phyloP scores from a whole-genome alignment of 2,888 invertebrate genomes.

The Pollenia angustigena region DNA sequence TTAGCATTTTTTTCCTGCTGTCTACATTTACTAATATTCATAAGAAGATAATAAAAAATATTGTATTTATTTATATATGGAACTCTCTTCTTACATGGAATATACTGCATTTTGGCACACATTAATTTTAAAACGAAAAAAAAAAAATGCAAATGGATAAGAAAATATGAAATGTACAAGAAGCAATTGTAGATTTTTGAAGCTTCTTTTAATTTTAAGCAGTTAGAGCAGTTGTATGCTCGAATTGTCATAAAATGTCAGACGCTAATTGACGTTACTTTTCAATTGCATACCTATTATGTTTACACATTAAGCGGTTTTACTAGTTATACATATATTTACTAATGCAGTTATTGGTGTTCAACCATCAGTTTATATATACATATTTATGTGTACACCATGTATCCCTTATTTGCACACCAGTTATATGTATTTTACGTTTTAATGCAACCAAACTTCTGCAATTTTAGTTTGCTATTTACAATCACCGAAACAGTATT shows the following conservation, averaged over 20 bases:
- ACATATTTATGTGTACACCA: too few species aligned
- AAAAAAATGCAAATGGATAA: slow-evolving; percentile 8
- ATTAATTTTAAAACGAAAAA: slow-evolving; percentile 12
- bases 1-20: not conserved
- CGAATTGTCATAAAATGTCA: slow-evolving; percentile 72
- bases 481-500: too few species aligned
- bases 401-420: too few species aligned
- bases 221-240: slow-evolving; percentile 37
- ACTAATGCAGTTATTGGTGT: not conserved
- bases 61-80: slow-evolving; percentile 20
- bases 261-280: slow-evolving; percentile 72
- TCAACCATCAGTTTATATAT: too few species aligned
- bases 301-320: not conserved
- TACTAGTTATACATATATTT: not conserved
- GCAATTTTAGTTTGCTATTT: too few species aligned
- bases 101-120: slow-evolving; percentile 37
- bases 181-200: not conserved
- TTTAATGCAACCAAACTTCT: too few species aligned
- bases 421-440: too few species aligned
- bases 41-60: slow-evolving; percentile 52
- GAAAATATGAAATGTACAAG: slow-evolving; percentile 27
- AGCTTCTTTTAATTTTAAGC: not conserved
- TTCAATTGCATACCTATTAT: slow-evolving; percentile 10
- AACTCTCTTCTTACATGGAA: not conserved
- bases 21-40: slow-evolving; percentile 42